Conservation (phyloP, 2,113 vertebrate species). For the Echinops telfairi region DNA sequence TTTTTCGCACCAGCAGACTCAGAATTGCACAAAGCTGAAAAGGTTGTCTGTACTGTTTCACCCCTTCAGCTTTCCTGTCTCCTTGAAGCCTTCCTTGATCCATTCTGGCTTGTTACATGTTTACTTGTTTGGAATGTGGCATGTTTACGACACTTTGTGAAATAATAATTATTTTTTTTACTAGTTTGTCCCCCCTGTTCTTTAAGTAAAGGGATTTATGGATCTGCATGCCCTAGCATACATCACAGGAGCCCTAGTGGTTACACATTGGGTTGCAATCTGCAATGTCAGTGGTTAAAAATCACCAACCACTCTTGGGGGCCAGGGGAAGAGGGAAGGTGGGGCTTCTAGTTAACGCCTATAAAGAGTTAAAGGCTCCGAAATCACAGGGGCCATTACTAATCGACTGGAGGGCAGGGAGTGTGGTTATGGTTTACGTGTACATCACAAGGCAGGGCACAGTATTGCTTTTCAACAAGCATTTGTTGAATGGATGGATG, state of each 20-base stretch:
- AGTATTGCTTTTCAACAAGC: not conserved
- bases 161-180: not conserved
- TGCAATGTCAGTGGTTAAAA: too few species aligned
- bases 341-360: too few species aligned
- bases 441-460: too few species aligned
- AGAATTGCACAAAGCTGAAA: not conserved
- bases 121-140: not conserved
- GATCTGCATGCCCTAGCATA: not conserved
- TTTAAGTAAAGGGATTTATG: not conserved
- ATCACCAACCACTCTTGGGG: too few species aligned
- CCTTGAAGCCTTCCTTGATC: not conserved
- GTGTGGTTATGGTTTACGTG: too few species aligned
- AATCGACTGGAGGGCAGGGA: too few species aligned
- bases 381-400: too few species aligned
- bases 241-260: not conserved
- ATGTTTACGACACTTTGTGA: not conserved
- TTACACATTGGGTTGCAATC: too few species aligned
- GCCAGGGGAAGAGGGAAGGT: too few species aligned
- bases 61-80: not conserved
- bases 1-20: not conserved
- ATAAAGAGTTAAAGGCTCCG: too few species aligned
- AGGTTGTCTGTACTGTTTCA: not conserved
- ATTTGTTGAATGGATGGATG: not conserved
- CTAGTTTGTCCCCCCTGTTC: not conserved
- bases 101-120: not conserved